Evolutionary conservation across 1,140 invertebrate genomes (phyloP).

Genomic region (Oedothorax gibbosus): DNA sequence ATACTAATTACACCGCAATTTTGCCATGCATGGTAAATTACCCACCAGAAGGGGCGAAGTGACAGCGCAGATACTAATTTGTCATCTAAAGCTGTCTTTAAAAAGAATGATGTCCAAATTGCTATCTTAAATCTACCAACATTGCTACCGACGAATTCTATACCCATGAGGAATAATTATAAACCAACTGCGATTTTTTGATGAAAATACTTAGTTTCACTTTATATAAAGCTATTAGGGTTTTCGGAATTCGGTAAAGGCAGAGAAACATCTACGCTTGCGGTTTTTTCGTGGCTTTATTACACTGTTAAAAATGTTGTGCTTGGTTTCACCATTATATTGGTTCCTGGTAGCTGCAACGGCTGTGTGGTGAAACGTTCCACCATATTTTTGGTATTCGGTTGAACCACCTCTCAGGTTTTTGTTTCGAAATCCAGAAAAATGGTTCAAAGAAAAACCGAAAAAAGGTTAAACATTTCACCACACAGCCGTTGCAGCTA

Average conservation of each 20-base stretch:
- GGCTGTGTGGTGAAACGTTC: too few species aligned
- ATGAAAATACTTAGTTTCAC: conserved; percentile 2
- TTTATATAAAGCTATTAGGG: not conserved
- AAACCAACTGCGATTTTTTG: not conserved
- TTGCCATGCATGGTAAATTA: conserved; percentile 2
- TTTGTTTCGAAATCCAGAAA: too few species aligned
- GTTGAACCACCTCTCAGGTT: too few species aligned
- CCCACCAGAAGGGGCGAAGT: not conserved
- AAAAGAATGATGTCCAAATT: conserved; percentile 29
- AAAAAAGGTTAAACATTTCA: too few species aligned
- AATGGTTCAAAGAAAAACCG: too few species aligned
- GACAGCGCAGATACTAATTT: not conserved
- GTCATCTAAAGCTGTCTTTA: not conserved
- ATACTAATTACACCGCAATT: conserved; percentile 5
- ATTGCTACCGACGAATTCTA: not conserved
- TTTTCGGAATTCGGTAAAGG: not conserved
- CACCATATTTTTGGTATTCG: too few species aligned
- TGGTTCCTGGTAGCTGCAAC: too few species aligned
- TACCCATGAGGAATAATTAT: conserved; percentile 18
- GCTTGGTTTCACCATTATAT: too few species aligned
- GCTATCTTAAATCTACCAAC: not conserved
- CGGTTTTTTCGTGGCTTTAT: not conserved
- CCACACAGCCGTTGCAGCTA: too few species aligned
- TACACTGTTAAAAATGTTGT: too few species aligned
- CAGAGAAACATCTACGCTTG: not conserved